Percentiles rank a stretch among this genome's conserved stretches.
These are phyloP conservation scores for Netelia melanura DNA, from an alignment of 2,888 invertebrate species.

Conservation along the genomic window DNA sequence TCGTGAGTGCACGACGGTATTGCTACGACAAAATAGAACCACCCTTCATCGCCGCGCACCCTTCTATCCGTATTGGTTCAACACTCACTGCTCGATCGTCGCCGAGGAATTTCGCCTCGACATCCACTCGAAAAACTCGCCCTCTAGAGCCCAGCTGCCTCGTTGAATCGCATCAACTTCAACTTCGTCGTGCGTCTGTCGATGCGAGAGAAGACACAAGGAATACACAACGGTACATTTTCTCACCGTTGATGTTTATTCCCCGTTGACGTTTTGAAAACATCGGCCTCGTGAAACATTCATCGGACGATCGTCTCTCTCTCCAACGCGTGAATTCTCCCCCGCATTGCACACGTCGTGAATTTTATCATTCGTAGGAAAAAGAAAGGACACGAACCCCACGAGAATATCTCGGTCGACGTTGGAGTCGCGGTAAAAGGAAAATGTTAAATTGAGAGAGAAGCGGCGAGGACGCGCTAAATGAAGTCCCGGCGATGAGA, in stretches of 20 bases:
- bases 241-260: no score
- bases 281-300: no score
- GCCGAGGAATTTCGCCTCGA: conserved; percentile 40
- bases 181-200: conserved; percentile 8
- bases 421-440: no score
- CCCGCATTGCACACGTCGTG: not conserved
- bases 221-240: no score
- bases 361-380: not conserved
- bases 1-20: not conserved
- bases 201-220: conserved; percentile 1
- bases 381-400: not conserved
- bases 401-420: no score
- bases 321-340: not conserved
- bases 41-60: conserved; percentile 37
- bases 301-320: not conserved
- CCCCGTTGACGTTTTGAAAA: no score
- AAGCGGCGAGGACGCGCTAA: no score
- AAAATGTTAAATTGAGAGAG: no score
- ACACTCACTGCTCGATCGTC: conserved; percentile 61
- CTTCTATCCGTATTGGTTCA: conserved; percentile 46
- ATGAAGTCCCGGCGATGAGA: no score
- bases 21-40: conserved; percentile 24
- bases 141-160: conserved; percentile 38
- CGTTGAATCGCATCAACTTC: conserved; percentile 17
- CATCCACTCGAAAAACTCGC: conserved; percentile 19